These are phyloP conservation scores for Poecilia gillii DNA, from an alignment of 2,797 vertebrate species.

Conservation along the genomic window DNA sequence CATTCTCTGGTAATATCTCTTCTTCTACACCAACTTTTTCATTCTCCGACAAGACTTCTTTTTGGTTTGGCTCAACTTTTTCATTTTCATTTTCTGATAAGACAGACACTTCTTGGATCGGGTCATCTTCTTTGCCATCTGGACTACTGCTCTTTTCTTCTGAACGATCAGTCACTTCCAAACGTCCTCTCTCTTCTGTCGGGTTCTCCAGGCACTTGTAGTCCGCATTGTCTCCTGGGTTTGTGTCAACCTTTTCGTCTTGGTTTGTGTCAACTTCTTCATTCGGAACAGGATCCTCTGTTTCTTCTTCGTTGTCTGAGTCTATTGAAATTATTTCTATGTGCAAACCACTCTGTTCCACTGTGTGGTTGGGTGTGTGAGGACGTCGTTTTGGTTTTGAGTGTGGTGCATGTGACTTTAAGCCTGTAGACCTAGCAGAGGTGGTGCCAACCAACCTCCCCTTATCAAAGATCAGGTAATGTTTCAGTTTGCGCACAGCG, in stretches of 20 bases:
- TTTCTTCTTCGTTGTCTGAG: conserved; percentile 81
- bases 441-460: conserved; percentile 78
- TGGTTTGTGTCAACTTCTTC: conserved; percentile 27
- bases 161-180: conserved; percentile 31
- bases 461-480: conserved; percentile 90
- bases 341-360: conserved; percentile 70
- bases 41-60: background rate
- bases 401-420: conserved; percentile 57
- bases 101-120: background rate
- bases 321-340: conserved; percentile 81
- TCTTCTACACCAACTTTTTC: background rate
- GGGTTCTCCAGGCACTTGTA: conserved; percentile 42
- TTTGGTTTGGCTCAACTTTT: background rate
- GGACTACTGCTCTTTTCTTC: conserved; percentile 37
- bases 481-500: conserved; percentile 89
- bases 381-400: conserved; percentile 79
- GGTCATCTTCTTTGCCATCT: conserved; percentile 42
- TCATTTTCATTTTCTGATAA: background rate
- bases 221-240: conserved; percentile 8
- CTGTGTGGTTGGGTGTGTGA: conserved; percentile 84
- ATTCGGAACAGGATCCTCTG: conserved; percentile 31
- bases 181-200: background rate
- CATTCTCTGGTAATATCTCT: background rate
- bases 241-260: background rate
- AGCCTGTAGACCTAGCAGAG: conserved; percentile 73